Conservation (phyloP, 30 jellyfish, hydroid and myxozoan genomes). For the Catostylus mosaicus region DNA sequence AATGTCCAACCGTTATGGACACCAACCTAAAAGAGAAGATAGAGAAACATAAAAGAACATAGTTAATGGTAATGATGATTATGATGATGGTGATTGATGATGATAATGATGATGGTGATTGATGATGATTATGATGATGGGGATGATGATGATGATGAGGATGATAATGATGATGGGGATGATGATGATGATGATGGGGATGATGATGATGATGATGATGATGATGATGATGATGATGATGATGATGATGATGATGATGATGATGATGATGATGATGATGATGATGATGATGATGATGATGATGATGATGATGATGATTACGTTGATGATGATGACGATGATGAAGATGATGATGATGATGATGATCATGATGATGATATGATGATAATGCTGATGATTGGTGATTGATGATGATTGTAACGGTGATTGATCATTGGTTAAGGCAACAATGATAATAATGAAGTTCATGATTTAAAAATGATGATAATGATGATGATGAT, state of each 20-base stretch:
- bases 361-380: no score
- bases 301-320: background rate
- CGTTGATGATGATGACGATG: background rate
- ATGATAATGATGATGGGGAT: conserved; percentile 8
- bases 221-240: conserved; percentile 19
- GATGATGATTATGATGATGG: conserved; percentile 9
- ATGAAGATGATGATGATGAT: background rate
- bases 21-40: conserved; percentile 71
- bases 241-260: conserved; percentile 31
- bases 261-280: conserved; percentile 14
- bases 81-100: background rate
- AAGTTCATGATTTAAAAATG: background rate
- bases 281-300: conserved; percentile 3
- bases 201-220: conserved; percentile 10
- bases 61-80: background rate
- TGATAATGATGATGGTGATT: conserved; percentile 15
- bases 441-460: background rate
- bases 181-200: conserved; percentile 34
- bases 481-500: background rate
- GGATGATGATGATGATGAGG: conserved; percentile 8
- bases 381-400: background rate
- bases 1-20: conserved; percentile 97
- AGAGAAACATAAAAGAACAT: background rate
- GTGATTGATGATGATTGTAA: background rate
- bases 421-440: background rate